A percentile compares a stretch with the other conserved stretches of the same genome.
Conservation (phyloP, 2,113 vertebrate genomes). For the Kobus ellipsiprymnus region DNA sequence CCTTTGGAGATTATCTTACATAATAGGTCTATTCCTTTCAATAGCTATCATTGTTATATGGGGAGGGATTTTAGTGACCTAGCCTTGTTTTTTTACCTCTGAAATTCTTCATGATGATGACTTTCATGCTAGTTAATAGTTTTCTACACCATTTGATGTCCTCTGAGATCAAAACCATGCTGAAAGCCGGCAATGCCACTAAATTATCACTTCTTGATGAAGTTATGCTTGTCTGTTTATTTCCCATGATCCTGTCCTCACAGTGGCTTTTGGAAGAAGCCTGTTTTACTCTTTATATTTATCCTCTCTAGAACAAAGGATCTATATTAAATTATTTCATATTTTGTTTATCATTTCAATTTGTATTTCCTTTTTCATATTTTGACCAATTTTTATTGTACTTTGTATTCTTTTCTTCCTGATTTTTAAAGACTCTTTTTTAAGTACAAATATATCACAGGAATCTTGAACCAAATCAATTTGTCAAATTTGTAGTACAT, state of each 20-base stretch:
- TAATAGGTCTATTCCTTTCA: neutral
- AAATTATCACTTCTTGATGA: neutral
- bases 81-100: neutral
- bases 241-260: neutral
- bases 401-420: neutral
- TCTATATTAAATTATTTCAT: neutral
- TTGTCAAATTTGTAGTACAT: neutral
- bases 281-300: neutral
- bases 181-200: neutral
- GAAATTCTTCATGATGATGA: neutral
- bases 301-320: neutral
- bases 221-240: neutral
- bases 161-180: neutral
- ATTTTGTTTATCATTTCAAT: neutral
- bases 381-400: neutral
- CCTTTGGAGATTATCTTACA: neutral
- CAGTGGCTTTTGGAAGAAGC: neutral
- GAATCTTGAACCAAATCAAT: neutral
- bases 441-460: neutral
- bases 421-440: neutral
- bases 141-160: neutral
- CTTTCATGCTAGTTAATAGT: neutral
- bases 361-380: neutral
- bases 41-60: neutral
- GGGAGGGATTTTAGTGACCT: neutral